phyloP scores from a whole-genome alignment of 2,888 invertebrate genomes.

The Polyommatus iphigenia region DNA sequence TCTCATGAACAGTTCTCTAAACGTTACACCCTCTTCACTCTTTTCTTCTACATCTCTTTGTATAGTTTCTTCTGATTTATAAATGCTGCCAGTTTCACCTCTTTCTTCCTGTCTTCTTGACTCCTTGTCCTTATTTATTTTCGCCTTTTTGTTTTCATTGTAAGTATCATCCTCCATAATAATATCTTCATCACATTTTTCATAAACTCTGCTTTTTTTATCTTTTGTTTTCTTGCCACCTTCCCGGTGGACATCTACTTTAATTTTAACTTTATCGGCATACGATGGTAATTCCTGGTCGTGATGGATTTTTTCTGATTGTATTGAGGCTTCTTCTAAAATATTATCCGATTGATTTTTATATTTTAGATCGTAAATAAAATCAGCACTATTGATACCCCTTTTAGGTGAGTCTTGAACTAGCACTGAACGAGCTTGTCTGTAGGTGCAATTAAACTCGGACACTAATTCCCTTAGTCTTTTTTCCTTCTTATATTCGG shows the following conservation, averaged over 20 bases:
- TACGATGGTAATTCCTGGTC: neutral
- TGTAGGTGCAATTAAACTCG: slow-evolving; percentile 9
- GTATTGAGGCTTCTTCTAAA: neutral
- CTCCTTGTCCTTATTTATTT: neutral
- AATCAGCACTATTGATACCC: neutral
- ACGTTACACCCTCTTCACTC: neutral
- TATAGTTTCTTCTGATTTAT: neutral
- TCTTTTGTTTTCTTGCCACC: neutral
- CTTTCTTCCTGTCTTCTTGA: neutral
- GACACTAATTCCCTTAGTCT: slow-evolving; percentile 14
- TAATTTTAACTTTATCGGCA: neutral
- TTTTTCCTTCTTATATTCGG: slow-evolving; percentile 28
- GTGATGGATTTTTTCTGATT: neutral
- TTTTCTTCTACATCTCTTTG: neutral
- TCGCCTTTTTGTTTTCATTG: neutral
- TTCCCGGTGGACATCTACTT: neutral
- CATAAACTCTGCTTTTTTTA: neutral
- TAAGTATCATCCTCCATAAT: neutral
- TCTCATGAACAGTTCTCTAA: neutral
- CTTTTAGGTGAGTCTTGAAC: neutral
- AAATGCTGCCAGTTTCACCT: neutral
- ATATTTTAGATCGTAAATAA: neutral
- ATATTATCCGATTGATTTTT: neutral
- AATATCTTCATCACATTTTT: neutral
- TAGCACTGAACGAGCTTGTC: neutral